Conservation (phyloP, 1,140 invertebrate genomes). For the Batillaria attramentaria region DNA sequence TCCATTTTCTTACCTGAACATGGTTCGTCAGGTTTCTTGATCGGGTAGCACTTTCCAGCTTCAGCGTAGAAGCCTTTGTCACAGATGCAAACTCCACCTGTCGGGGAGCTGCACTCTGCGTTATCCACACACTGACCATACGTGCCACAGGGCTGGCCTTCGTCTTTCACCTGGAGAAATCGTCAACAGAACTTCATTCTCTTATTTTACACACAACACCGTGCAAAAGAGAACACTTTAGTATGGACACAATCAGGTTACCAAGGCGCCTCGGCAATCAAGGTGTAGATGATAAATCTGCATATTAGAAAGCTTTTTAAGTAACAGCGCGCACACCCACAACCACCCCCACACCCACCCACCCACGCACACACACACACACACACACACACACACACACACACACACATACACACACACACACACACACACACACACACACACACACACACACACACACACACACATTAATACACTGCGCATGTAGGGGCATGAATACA, state of each 20-base stretch:
- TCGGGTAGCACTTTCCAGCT: not conserved
- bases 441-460: not conserved
- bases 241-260: no score
- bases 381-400: not conserved
- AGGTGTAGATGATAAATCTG: no score
- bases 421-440: conserved; percentile 9
- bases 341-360: no score
- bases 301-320: no score
- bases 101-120: not conserved
- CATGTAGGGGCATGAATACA: no score
- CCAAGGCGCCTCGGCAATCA: no score
- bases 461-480: no score
- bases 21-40: conserved; percentile 27
- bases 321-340: no score
- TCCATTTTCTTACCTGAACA: not conserved
- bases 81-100: conserved; percentile 27
- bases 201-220: no score
- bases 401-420: not conserved
- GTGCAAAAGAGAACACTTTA: no score
- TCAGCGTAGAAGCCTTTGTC: conserved; percentile 14
- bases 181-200: no score
- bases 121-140: conserved; percentile 11
- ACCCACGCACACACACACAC: not conserved
- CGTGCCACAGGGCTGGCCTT: conserved; percentile 10
- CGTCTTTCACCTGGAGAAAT: not conserved